phyloP scores from a whole-genome alignment of 2,113 vertebrate genomes.

The Salvelinus namaycush region DNA sequence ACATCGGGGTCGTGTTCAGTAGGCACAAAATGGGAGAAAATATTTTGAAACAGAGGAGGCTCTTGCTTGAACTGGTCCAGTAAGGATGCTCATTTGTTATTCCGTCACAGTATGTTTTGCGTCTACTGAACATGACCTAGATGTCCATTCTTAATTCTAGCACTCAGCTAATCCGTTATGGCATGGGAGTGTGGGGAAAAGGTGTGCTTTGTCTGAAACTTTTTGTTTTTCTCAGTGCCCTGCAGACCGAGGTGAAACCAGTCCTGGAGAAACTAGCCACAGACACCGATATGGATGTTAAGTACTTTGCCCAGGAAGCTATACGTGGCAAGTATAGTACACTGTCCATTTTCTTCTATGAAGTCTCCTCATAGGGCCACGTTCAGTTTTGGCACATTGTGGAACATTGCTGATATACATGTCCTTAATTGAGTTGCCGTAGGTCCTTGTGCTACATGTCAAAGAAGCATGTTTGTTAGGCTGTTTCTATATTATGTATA shows the following conservation, averaged over 20 bases:
- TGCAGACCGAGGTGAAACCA: constrained; percentile 85
- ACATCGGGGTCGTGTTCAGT: not conserved
- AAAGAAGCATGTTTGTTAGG: not conserved
- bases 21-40: too few species aligned
- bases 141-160: not conserved
- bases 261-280: constrained; percentile 84
- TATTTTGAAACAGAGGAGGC: too few species aligned
- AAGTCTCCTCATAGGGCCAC: not conserved
- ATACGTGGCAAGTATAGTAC: constrained; percentile 77
- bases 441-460: too few species aligned
- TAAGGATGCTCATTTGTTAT: too few species aligned
- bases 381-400: too few species aligned
- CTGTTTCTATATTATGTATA: not conserved
- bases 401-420: too few species aligned
- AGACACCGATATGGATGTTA: constrained; percentile 89
- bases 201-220: not conserved
- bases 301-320: constrained; percentile 91
- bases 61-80: too few species aligned
- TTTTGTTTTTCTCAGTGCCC: constrained; percentile 68
- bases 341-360: not conserved
- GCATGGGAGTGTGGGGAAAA: not conserved
- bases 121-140: too few species aligned
- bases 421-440: too few species aligned
- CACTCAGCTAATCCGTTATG: not conserved
- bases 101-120: too few species aligned